Base-by-base conservation (phyloP, 2,113 vertebrate genomes). In the Sturnus vulgaris region DNA sequence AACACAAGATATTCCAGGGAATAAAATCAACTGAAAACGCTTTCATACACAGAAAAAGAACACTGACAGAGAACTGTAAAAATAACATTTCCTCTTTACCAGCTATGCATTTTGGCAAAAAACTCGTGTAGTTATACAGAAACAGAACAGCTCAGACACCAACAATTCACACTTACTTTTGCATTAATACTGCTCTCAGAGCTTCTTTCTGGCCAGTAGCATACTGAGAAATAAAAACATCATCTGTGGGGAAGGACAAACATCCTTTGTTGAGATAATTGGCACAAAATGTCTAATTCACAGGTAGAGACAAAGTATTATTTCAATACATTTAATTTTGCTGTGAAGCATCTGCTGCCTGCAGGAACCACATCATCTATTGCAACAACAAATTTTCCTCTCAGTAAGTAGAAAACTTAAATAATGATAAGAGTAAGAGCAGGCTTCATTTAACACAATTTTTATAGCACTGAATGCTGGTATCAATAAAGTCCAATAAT, bases 181-280 rank as follows among this genome's bases (percentile, higher is more conserved):
- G 98, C 75, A 98, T 99, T 96, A 99, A 96, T 35, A 96, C 96
- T 9, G 97, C 96, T 88, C 98, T 97, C 28, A 98, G 69, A 64
- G 97, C 98, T 70, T 98, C 98, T 50, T 99, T 99, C 85, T 98
- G 97, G 35, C 99, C 98, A 52, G 94, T 14, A 3, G 97, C 60
- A 56, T 98, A 99, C 8, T 97, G 98, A 39, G 98, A 99, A 88
- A 99, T 98, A 77, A 98, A 92, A 49, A 99, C 95, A 61, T 99
- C 98, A 64, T 94, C 94, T 97, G 92, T 98, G 73, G 14, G 82
- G 90, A 97, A 92, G 92, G 35, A 80, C 8, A 84, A 77, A 86
- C 13, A 57, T 1, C 24, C 23, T 60, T 47, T 37, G 39, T 64
- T 8, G 3, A n/a, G 42, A 39, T 56, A 68, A 75, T 17, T 64